Conservation (phyloP, 2,113 vertebrate species). For the Saguinus midas region DNA sequence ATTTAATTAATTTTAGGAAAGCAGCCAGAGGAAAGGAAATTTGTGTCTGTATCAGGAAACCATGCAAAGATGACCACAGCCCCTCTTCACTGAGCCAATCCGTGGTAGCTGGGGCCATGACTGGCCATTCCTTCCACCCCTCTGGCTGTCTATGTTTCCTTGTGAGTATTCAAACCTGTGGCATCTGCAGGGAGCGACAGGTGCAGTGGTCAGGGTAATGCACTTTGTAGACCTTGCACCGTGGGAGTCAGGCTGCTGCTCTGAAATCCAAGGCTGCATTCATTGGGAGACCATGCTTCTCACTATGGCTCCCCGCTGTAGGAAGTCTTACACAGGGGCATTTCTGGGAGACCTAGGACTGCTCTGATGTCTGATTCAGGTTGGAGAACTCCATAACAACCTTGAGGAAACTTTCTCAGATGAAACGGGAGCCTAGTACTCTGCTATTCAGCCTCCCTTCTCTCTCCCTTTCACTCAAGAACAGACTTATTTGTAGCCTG, state of each 20-base stretch:
- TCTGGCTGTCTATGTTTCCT: neutral
- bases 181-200: neutral
- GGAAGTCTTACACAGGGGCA: neutral
- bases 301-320: neutral
- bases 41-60: neutral
- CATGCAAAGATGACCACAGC: too few relatives aligned
- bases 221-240: neutral
- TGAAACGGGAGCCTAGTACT: accelerated
- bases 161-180: too few relatives aligned
- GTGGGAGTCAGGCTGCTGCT: neutral
- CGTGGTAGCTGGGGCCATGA: neutral
- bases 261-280: accelerated
- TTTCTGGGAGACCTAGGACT: neutral
- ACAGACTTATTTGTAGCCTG: neutral
- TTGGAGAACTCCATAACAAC: neutral
- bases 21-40: neutral
- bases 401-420: neutral
- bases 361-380: neutral
- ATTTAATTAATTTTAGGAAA: neutral
- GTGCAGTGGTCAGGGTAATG: neutral
- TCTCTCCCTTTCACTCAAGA: neutral
- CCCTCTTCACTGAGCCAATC: neutral
- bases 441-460: too few relatives aligned
- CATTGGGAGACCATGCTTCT: neutral
- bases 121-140: neutral